Evolutionary conservation across 2,113 vertebrate genomes (phyloP), one percentile per base, ranked within the genome.

Genomic region (Ictalurus punctatus): DNA sequence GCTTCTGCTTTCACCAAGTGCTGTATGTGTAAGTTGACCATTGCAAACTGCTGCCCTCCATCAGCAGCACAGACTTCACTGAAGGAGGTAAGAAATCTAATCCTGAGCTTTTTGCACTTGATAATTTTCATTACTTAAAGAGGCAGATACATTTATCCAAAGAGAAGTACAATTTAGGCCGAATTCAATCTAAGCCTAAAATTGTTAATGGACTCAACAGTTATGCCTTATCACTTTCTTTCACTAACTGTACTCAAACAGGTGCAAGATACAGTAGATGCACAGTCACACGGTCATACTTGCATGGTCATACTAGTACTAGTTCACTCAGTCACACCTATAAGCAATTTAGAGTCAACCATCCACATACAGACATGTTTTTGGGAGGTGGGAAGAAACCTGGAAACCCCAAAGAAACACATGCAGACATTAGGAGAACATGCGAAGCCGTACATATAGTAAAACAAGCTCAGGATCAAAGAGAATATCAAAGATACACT

Each of bases 21-120:
- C 34, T 44, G 65, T 5, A n/a, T 48, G 65, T 83, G 17, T 27
- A 23, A 82, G 61, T 61, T 84, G 37, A 59, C 79, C 56, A 67
- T 69, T 89, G 87, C 81, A 82, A 67, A 82, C 81, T 84, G 79
- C 84, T 89, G 85, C 71, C 73, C 30, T 61, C 9, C 78, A n/a
- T 34, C 78, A 37, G 61, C n/a, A 48, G 19, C 19, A 80, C 9
- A 56, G n/a, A 58, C 52, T 19, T 54, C 14, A 30, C 27, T 19
- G 19, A n/a, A 52, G 44, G 16, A 79, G 1, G 6, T 30, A 16
- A 30, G 19, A 80, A 56, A 30, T 30, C 25, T n/a, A 58, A 81
- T 58, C 3, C 7, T 56, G 25, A 58, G 7, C 14, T 21, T 56
- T 80, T 79, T 81, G 16, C 79, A 19, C 40, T n/a, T 76, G 19